Evolutionary conservation across 2,888 invertebrate species (phyloP).

Genomic region (Hesperia comma): DNA sequence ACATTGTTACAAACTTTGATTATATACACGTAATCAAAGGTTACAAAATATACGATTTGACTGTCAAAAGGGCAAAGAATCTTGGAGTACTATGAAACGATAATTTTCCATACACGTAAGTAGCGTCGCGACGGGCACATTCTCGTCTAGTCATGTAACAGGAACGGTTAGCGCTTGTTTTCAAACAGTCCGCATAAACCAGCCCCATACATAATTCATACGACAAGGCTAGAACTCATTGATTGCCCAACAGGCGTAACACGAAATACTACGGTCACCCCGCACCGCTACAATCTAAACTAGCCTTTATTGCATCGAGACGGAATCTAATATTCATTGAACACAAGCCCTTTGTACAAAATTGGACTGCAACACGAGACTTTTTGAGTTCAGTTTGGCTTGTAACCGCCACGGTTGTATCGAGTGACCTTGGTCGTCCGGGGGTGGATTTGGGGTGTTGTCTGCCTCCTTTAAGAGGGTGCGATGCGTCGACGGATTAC

Average conservation of each 20-base stretch:
- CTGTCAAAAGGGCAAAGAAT: constrained; percentile 3
- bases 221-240: constrained; percentile 66
- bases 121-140: not conserved
- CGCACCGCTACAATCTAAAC: constrained; percentile 46
- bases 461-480: constrained; percentile 56
- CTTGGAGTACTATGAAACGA: constrained; percentile 9
- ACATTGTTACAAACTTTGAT: not conserved
- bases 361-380: not conserved
- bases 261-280: constrained; percentile 53
- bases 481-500: constrained; percentile 68
- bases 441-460: constrained; percentile 62
- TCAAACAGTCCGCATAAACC: constrained; percentile 56
- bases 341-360: not conserved
- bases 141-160: constrained; percentile 23
- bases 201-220: constrained; percentile 68
- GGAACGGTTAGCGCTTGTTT: constrained; percentile 48
- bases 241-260: constrained; percentile 60
- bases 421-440: constrained; percentile 72
- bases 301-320: constrained; percentile 38
- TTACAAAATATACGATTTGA: not conserved
- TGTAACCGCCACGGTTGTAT: constrained; percentile 43
- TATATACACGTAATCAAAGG: too few relatives aligned
- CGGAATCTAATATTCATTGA: constrained; percentile 17
- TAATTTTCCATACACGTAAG: constrained; percentile 8
- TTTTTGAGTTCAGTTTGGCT: constrained; percentile 30